A percentile compares a stretch with the other conserved stretches of the same genome.
phyloP scores from a whole-genome alignment of 2,797 vertebrate genomes.

The Tympanoctomys barrerae region DNA sequence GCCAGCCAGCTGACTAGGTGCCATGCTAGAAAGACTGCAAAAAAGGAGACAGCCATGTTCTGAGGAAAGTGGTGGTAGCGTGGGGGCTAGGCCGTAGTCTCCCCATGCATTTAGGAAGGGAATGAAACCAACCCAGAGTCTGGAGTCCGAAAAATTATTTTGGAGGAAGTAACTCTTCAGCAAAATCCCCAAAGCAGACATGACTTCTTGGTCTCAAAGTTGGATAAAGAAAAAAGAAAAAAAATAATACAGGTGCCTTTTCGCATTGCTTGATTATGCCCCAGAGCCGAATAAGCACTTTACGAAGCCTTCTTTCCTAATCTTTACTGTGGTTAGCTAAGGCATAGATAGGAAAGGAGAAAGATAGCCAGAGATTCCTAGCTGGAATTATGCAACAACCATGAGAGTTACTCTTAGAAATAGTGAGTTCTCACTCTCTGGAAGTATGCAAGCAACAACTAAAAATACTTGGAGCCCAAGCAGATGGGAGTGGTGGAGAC shows the following conservation, averaged over 20 bases:
- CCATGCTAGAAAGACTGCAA: neutral
- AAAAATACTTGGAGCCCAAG: neutral
- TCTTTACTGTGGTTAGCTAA: fast-evolving
- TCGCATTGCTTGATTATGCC: neutral
- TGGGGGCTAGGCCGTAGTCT: neutral
- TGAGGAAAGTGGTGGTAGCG: neutral
- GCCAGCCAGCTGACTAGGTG: neutral
- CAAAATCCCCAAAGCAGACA: neutral
- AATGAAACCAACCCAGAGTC: neutral
- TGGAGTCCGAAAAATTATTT: neutral
- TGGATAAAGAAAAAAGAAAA: neutral
- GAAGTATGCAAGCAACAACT: neutral
- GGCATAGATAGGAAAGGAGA: neutral
- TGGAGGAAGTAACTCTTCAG: neutral
- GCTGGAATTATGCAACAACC: neutral
- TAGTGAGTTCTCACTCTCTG: neutral
- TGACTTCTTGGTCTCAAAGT: neutral
- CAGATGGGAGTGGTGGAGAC: neutral
- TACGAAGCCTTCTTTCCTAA: neutral
- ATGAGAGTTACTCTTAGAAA: neutral
- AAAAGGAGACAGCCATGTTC: neutral
- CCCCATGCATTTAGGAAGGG: fast-evolving
- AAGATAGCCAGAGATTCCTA: neutral
- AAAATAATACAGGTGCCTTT: neutral
- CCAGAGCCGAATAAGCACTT: neutral